Conservation (phyloP, 2,113 vertebrate species). For the Deroptyus accipitrinus region DNA sequence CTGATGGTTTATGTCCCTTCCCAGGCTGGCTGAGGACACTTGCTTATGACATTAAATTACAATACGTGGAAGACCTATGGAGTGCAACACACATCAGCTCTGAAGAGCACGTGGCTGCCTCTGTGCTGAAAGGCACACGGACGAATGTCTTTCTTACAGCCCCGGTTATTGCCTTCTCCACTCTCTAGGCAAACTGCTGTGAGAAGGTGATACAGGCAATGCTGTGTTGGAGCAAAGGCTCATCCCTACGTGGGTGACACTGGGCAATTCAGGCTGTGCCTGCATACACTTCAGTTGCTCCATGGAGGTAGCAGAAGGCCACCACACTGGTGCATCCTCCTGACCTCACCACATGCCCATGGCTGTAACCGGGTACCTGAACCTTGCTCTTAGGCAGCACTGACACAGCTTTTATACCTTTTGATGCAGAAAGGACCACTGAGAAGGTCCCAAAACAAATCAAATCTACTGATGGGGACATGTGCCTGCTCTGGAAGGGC, state of each 20-base stretch:
- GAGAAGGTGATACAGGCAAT: not conserved
- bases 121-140: fast-evolving
- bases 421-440: not conserved
- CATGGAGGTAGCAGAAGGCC: not conserved
- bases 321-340: not conserved
- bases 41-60: not conserved
- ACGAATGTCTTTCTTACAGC: not conserved
- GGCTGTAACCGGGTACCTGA: not conserved
- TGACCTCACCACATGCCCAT: fast-evolving
- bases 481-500: not conserved
- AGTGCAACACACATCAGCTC: not conserved
- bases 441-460: not conserved
- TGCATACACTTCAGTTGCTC: fast-evolving
- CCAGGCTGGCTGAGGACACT: not conserved
- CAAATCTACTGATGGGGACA: fast-evolving
- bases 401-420: not conserved
- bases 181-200: not conserved
- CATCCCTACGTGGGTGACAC: not conserved
- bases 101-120: not conserved
- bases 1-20: not conserved
- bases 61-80: not conserved
- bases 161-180: not conserved
- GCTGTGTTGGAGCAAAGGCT: not conserved
- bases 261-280: not conserved
- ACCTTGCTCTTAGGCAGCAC: fast-evolving